Conservation (phyloP, 2,888 invertebrate genomes). For the Rotaria macrura region DNA sequence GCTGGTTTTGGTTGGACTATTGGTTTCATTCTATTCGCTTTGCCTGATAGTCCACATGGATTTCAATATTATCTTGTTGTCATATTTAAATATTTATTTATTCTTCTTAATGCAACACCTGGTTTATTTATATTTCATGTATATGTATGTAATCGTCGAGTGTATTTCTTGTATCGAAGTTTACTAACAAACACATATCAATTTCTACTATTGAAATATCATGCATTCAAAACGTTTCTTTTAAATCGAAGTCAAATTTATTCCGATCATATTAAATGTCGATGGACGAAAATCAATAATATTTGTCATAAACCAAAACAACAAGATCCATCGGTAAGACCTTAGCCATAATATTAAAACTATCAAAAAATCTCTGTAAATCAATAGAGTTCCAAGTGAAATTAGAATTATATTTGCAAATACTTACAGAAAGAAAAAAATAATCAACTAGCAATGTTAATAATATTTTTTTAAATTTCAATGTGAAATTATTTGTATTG, state of each 20-base stretch:
- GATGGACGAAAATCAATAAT: neutral
- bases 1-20: slow-evolving; percentile 33
- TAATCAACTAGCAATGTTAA: too few species aligned
- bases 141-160: slow-evolving; percentile 4
- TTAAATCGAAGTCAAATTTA: neutral
- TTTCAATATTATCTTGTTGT: neutral
- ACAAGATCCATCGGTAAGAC: neutral
- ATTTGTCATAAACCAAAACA: neutral
- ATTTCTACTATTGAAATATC: neutral
- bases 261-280: neutral
- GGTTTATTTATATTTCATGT: neutral
- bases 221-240: neutral
- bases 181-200: neutral
- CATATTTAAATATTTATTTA: neutral
- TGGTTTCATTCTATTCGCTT: slow-evolving; percentile 21
- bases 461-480: neutral
- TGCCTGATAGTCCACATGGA: neutral
- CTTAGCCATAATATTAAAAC: neutral
- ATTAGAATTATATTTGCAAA: too few species aligned
- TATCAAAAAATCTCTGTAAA: neutral
- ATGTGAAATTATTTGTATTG: neutral
- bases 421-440: too few species aligned
- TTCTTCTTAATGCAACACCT: neutral
- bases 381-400: neutral
- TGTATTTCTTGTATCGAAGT: neutral